phyloP scores from a whole-genome alignment of 2,113 vertebrate species.

The Lampris incognitus region DNA sequence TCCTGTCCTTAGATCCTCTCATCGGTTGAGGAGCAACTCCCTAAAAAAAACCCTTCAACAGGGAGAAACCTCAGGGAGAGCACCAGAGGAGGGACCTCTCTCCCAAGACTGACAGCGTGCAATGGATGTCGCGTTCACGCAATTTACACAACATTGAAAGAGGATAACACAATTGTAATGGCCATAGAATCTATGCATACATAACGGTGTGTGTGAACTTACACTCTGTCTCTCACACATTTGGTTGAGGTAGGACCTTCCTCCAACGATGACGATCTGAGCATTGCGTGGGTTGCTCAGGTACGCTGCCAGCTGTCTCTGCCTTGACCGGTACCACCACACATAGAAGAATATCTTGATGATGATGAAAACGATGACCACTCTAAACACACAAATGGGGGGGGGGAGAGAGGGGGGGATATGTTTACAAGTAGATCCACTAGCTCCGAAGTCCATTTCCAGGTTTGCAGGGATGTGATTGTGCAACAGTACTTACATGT shows the following conservation, averaged over 20 bases:
- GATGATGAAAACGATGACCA: conserved; percentile 87
- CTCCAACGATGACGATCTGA: conserved; percentile 88
- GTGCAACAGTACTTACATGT: conserved; percentile 80
- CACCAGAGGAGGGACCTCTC: too few relatives aligned
- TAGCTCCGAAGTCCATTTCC: background rate
- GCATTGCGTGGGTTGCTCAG: conserved; percentile 88
- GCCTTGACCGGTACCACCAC: conserved; percentile 89
- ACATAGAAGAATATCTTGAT: conserved; percentile 90
- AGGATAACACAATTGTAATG: too few relatives aligned
- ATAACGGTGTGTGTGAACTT: conserved; percentile 45
- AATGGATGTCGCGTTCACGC: too few relatives aligned
- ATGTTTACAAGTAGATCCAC: background rate
- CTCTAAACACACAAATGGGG: conserved; percentile 63
- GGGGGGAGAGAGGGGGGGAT: background rate
- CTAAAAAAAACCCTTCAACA: too few relatives aligned
- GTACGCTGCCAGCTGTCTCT: conserved; percentile 87
- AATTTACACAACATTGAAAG: too few relatives aligned
- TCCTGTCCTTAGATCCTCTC: too few relatives aligned
- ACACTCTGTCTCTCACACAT: conserved; percentile 86
- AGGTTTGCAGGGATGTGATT: background rate
- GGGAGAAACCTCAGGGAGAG: too few relatives aligned
- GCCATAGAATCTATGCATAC: too few relatives aligned
- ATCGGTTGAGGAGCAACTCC: too few relatives aligned
- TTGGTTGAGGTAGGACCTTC: conserved; percentile 87
- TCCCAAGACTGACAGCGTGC: too few relatives aligned